Conservation (phyloP, 2,797 vertebrate genomes). For the Sebastes cheni region DNA sequence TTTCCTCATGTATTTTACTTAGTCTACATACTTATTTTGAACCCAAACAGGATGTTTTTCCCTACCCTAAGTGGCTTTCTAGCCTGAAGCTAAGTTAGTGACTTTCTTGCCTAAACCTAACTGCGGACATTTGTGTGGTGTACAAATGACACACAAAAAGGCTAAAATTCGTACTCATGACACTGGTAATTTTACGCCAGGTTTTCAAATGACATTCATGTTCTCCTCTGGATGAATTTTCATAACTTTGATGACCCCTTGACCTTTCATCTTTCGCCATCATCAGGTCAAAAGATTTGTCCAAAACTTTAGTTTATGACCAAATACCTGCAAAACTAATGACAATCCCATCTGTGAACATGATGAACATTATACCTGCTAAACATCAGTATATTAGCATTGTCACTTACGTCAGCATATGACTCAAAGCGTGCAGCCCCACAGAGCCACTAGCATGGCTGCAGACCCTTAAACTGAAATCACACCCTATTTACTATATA, state of each 20-base stretch:
- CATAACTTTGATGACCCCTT: not conserved
- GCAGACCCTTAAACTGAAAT: not conserved
- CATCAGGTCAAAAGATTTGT: not conserved
- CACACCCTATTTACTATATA: not conserved
- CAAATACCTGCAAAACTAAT: not conserved
- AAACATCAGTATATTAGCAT: not conserved
- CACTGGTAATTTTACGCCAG: too few species aligned
- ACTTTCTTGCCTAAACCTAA: too few species aligned
- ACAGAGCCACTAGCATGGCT: not conserved
- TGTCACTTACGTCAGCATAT: not conserved
- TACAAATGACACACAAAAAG: too few species aligned
- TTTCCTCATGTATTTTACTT: too few species aligned
- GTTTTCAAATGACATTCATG: not conserved
- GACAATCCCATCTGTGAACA: not conserved
- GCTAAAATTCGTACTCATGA: too few species aligned
- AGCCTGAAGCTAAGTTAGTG: too few species aligned
- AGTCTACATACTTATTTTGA: too few species aligned
- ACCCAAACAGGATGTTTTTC: too few species aligned
- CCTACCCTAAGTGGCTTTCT: too few species aligned
- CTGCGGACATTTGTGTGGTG: too few species aligned
- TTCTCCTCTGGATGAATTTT: not conserved
- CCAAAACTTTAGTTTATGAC: not conserved
- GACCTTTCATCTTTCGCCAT: not conserved
- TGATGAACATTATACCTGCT: not conserved
- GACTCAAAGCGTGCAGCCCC: not conserved